These are phyloP conservation scores for Himalopsyche kuldschensis DNA, from an alignment of 2,888 invertebrate genomes.

Conservation along the genomic window DNA sequence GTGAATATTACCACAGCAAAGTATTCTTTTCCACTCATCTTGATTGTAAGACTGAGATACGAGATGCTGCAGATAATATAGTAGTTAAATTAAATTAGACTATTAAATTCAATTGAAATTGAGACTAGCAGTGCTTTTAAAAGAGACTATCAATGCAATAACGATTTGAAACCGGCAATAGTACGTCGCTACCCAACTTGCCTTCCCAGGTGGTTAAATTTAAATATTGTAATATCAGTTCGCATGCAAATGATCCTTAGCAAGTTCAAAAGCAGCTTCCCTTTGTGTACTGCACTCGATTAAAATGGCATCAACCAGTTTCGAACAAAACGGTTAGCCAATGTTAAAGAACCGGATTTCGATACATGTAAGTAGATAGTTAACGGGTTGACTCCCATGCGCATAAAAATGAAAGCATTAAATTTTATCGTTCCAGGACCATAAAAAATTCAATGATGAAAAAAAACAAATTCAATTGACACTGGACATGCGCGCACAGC, in stretches of 20 bases:
- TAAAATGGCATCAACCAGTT: background rate
- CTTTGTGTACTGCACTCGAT: background rate
- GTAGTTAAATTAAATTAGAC: too few species aligned
- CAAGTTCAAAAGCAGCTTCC: background rate
- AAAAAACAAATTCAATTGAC: too few species aligned
- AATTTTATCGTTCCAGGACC: too few species aligned
- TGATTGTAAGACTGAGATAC: too few species aligned
- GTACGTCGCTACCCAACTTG: background rate
- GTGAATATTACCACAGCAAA: background rate
- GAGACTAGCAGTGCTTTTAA: background rate
- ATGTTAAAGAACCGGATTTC: background rate
- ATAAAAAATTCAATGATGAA: too few species aligned
- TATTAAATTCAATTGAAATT: background rate
- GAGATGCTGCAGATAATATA: background rate
- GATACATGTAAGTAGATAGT: background rate
- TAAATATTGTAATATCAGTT: background rate
- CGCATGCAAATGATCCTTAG: background rate
- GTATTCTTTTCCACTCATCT: too few species aligned
- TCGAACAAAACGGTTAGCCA: background rate
- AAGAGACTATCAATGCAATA: background rate
- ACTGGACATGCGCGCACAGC: too few species aligned
- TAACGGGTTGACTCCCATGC: background rate
- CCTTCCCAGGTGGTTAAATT: background rate
- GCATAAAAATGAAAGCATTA: too few species aligned
- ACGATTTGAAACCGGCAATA: background rate